These are phyloP conservation scores for Belgica antarctica DNA, from an alignment of 2,888 invertebrate genomes.

Conservation along the genomic window DNA sequence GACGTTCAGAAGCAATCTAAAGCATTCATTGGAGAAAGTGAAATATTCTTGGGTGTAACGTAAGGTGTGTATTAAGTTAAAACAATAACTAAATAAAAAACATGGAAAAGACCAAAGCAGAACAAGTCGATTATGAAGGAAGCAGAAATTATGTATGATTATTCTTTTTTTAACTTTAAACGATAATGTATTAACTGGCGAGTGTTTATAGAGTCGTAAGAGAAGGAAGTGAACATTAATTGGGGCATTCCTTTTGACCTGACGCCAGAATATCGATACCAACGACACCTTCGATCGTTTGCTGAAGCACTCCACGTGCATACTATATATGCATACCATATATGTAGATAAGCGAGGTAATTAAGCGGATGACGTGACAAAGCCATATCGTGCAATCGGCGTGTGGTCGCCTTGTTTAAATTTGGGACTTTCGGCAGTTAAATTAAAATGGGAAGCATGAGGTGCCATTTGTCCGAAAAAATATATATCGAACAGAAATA, in stretches of 20 bases:
- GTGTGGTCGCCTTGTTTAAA: too few species aligned
- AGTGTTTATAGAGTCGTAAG: background rate
- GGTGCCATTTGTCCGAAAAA: background rate
- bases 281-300: too few species aligned
- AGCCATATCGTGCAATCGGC: background rate
- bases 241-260: too few species aligned
- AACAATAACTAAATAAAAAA: too few species aligned
- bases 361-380: background rate
- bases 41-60: too few species aligned
- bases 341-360: background rate
- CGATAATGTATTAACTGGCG: background rate
- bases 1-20: too few species aligned
- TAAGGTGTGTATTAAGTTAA: too few species aligned
- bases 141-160: slow-evolving; percentile 33
- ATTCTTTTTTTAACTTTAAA: slow-evolving; percentile 12
- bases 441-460: background rate
- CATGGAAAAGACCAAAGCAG: background rate
- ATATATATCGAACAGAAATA: too few species aligned
- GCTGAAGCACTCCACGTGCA: too few species aligned
- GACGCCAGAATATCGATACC: too few species aligned
- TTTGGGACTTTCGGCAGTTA: background rate
- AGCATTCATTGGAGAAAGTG: too few species aligned
- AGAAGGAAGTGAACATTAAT: background rate
- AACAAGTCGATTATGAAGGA: slow-evolving; percentile 34
- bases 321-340: too few species aligned